Evolutionary conservation across 2,888 invertebrate species (phyloP).

Genomic region (Meandrusa payeni): DNA sequence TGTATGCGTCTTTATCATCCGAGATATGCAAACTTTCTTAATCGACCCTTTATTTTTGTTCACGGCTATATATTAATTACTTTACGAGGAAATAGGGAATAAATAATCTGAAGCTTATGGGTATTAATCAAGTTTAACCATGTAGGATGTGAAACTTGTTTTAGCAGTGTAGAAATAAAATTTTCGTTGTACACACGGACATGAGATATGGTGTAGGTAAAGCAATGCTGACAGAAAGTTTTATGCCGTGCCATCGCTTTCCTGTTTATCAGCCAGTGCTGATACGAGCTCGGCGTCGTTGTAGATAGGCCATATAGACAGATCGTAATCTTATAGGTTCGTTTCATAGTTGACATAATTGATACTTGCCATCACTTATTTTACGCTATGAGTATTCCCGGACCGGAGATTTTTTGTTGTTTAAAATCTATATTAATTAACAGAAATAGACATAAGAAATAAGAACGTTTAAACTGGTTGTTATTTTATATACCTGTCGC

Average conservation of each 20-base stretch:
- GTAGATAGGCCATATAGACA: slow-evolving; percentile 20
- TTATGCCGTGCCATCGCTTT: slow-evolving; percentile 21
- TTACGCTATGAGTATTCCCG: too few species aligned
- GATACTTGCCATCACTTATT: slow-evolving; percentile 9
- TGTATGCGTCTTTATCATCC: too few species aligned
- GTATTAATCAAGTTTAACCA: too few species aligned
- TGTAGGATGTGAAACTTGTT: slow-evolving; percentile 20
- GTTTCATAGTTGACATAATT: slow-evolving; percentile 18
- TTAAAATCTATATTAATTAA: too few species aligned
- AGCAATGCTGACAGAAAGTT: slow-evolving; percentile 23
- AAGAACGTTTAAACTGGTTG: too few species aligned
- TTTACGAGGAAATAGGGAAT: slow-evolving; percentile 2
- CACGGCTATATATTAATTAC: too few species aligned
- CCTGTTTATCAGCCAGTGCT: slow-evolving; percentile 23
- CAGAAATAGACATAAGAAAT: too few species aligned
- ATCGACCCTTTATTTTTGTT: too few species aligned
- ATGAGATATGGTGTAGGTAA: slow-evolving; percentile 20
- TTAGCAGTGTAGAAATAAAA: slow-evolving; percentile 23
- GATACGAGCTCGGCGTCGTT: slow-evolving; percentile 20
- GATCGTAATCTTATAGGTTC: slow-evolving; percentile 22
- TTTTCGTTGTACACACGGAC: slow-evolving; percentile 17
- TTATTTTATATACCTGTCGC: too few species aligned
- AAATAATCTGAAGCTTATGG: too few species aligned
- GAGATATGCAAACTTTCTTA: too few species aligned
- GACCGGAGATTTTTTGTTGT: too few species aligned